A percentile compares a stretch with the other conserved stretches of the same genome.
Evolutionary conservation across 2,113 vertebrate species (phyloP).

Genomic region (Dendropsophus ebraccatus): DNA sequence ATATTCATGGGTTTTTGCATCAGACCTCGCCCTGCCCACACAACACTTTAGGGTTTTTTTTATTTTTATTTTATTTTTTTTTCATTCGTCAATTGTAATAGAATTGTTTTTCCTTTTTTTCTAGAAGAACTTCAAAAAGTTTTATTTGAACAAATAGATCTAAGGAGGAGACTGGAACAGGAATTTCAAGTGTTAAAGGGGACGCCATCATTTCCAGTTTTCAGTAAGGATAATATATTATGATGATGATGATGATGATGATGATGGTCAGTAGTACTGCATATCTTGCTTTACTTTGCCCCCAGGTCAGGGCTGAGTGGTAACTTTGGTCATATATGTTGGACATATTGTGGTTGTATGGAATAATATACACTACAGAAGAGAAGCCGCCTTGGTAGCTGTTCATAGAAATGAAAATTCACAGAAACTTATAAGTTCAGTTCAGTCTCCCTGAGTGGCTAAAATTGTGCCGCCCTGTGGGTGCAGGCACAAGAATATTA

Average conservation of each 20-base stretch:
- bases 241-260: not conserved
- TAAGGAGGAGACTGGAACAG: constrained; percentile 92
- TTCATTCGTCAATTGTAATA: constrained; percentile 57
- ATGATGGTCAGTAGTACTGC: not conserved
- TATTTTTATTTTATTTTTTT: constrained; percentile 77
- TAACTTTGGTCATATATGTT: not conserved
- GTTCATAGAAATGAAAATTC: not conserved
- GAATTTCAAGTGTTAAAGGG: constrained; percentile 97
- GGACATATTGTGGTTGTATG: not conserved
- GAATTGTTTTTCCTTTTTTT: constrained; percentile 43
- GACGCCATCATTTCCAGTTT: constrained; percentile 90
- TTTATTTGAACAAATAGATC: constrained; percentile 96
- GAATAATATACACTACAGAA: not conserved
- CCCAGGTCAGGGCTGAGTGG: not conserved
- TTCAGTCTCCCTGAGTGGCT: not conserved
- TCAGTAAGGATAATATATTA: constrained; percentile 82
- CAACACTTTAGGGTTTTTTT: constrained; percentile 70
- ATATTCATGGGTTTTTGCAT: constrained; percentile 85
- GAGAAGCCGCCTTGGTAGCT: not conserved
- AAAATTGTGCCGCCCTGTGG: not conserved
- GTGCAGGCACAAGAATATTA: not conserved
- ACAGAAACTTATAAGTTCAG: not conserved
- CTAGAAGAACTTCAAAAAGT: constrained; percentile 98
- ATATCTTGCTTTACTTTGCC: not conserved
- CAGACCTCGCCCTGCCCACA: constrained; percentile 75